Percentiles rank a stretch among this genome's conserved stretches.
These are phyloP conservation scores for Pipa parva DNA, from an alignment of 2,113 vertebrate species.

Conservation along the genomic window DNA sequence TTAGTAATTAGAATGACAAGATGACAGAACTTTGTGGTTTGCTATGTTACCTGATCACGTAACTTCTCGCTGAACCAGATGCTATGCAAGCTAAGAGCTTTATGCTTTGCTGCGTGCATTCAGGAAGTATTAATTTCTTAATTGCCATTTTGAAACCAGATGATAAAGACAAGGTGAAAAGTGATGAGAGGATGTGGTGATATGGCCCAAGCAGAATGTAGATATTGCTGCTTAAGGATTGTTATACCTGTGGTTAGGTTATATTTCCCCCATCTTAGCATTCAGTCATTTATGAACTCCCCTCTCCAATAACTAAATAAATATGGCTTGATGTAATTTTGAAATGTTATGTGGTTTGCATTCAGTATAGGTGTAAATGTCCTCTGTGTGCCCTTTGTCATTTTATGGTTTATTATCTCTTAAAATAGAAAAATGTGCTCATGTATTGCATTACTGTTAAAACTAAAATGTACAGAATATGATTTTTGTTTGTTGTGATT, in stretches of 20 bases:
- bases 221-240: slow-evolving; percentile 8
- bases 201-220: slow-evolving; percentile 12
- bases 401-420: no score
- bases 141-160: slow-evolving; percentile 42
- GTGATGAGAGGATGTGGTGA: slow-evolving; percentile 26
- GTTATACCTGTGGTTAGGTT: slow-evolving; percentile 12
- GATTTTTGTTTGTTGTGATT: no score
- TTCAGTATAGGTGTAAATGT: background rate
- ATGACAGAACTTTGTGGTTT: slow-evolving; percentile 39
- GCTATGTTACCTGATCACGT: slow-evolving; percentile 25
- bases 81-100: slow-evolving; percentile 21
- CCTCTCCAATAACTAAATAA: background rate
- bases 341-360: background rate
- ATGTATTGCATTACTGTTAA: no score
- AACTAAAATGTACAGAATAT: no score
- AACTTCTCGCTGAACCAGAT: slow-evolving; percentile 12
- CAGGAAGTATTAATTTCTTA: slow-evolving; percentile 43
- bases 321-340: background rate
- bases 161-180: slow-evolving; percentile 40
- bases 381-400: background rate
- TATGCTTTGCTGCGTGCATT: slow-evolving; percentile 4
- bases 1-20: slow-evolving; percentile 37
- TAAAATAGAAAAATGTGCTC: no score
- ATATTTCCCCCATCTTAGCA: slow-evolving; percentile 5
- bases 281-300: background rate